Base-by-base conservation (phyloP, 2,888 invertebrate genomes). In the Drosophila nigritarsus region DNA sequence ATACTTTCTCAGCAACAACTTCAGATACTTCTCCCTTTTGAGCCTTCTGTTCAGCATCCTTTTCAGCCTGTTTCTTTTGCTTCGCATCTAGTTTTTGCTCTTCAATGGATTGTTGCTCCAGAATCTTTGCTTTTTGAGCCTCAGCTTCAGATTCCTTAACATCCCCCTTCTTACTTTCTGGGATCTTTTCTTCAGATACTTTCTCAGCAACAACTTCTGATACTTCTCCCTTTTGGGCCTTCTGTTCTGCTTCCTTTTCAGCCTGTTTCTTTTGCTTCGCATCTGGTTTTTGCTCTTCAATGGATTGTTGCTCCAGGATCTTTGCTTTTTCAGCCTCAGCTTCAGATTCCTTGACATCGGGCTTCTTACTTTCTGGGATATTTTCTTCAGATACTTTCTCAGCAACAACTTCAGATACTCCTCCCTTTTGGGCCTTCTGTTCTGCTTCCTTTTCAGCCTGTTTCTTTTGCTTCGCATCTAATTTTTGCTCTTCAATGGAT, bases 161-260 rank as follows among this genome's bases (percentile, higher is more conserved):
- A 11, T 7, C 27, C 0, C 7, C 13, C 1, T n/a, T 54, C 6
- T 7, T 18, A 3, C 36, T 27, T 54, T 27, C 54, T 0, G 24
- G 11, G 4, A 7, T 1, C 11, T 24, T 27, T 18, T 54, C 27
- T 13, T 54, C 54, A 54, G 18, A 38, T n/a, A 27, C 1, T 54
- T 54, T 27, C n/a, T 27, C 54, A 38, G 36, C 27, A n/a, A n/a
- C n/a, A 9, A 27, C 27, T 27, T 38, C 27, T 13, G 27, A 54
- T 13, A n/a, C 3, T n/a, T 54, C 36, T 3, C 27, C 54, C 18
- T 27, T 36, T 2, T 38, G 36, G 0, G 27, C 1, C 3, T 18
- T 11, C 27, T 11, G 1, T 11, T 27, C 0, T 0, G 27, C n/a
- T 0, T 27, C 13, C 3, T 11, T 0, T 27, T 27, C 4, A n/a